Conservation (phyloP, 2,797 vertebrate genomes). For the Melanogrammus aeglefinus region DNA sequence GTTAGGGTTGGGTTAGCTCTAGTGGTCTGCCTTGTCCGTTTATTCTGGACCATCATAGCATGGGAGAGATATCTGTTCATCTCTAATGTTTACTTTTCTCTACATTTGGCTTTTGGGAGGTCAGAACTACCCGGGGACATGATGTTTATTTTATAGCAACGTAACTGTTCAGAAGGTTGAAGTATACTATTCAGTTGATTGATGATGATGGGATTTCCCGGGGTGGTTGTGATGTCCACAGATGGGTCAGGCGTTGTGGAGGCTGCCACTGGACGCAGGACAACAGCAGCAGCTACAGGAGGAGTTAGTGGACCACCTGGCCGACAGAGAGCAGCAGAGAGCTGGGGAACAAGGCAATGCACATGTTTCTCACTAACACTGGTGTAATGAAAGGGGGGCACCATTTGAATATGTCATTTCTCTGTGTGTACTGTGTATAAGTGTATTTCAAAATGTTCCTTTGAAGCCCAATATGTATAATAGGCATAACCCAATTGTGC, state of each 20-base stretch:
- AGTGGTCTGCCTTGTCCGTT: no score
- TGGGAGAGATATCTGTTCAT: background rate
- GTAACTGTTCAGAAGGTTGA: background rate
- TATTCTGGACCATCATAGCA: no score
- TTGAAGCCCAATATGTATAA: background rate
- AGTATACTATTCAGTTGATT: background rate
- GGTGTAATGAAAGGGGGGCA: background rate
- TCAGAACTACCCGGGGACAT: background rate
- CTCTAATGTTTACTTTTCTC: background rate
- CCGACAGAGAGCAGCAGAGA: constrained; percentile 51
- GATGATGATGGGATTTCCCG: background rate
- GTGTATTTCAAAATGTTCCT: background rate
- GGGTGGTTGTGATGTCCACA: constrained; percentile 49
- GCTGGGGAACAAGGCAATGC: constrained; percentile 45
- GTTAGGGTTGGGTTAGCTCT: no score
- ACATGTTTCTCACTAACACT: background rate
- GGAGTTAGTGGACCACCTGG: constrained; percentile 79
- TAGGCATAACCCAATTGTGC: background rate
- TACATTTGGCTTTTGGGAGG: background rate
- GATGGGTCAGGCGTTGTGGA: constrained; percentile 99
- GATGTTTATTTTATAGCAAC: no score
- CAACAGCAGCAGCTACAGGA: constrained; percentile 95
- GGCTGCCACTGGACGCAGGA: constrained; percentile 76
- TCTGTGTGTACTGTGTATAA: background rate
- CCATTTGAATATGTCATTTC: background rate